Base-by-base conservation (phyloP, 1,140 invertebrate species). In the Protaetia brevitarsis region DNA sequence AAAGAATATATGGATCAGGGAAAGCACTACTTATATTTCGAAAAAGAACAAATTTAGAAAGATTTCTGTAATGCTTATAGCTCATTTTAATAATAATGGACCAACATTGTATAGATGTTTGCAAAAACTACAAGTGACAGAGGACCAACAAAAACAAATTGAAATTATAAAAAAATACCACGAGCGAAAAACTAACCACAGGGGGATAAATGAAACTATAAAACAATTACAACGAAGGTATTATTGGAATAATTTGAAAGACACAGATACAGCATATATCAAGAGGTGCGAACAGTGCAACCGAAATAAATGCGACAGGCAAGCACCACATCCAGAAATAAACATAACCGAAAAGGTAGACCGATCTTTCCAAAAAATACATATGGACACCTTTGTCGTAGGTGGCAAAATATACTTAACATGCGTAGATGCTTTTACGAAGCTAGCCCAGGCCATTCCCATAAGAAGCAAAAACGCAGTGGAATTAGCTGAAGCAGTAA, bases 241-340 rank as follows among this genome's bases (percentile, higher is more conserved):
- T 41, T 63, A 28, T 6, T 37, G 61, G 61, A 2, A 2, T 8
- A 63, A 63, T 26, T 37, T 63, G 61, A 36, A 41, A 16, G 11
- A 63, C 8, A 37, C 31, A 3, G 27, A 37, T 10, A 37, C 61
- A 26, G 11, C 3, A 37, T 36, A 37, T 34, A 63, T 63, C 5
- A 37, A 63, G 16, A 23, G n/a, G 41, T 63, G 61, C 26, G 61
- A 63, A 37, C 68, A 69, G n/a, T 75, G 72, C 36, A 66, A 73
- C 59, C 45, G 16, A 63, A 21, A 51, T 3, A 76, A 77, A 70
- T 76, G 75, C 34, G 74, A 75, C 11, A 69, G 74, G 65, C 61
- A 71, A 7, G 73, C 72, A 21, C 66, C 61, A 7, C 71, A 73
- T 65, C 61, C 70, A 57, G 63, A 64, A 64, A 68, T 69, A 30